Percentiles rank a stretch among this genome's conserved stretches.
Evolutionary conservation across 2,797 vertebrate species (phyloP).

Genomic region (Serranus cabrilla): DNA sequence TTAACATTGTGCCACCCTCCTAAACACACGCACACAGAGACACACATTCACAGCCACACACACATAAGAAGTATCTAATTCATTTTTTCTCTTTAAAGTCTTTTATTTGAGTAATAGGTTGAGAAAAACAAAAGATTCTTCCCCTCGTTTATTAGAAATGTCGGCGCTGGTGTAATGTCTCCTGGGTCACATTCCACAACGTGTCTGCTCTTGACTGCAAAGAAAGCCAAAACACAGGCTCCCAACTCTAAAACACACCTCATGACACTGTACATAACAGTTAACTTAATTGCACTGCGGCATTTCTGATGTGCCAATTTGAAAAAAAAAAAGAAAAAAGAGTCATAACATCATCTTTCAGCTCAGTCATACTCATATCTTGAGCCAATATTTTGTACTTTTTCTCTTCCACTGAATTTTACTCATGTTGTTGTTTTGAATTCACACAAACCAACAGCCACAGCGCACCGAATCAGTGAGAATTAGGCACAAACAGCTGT

Average conservation of each 20-base stretch:
- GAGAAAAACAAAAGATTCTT: slow-evolving; percentile 27
- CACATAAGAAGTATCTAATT: not conserved
- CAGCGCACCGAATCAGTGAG: slow-evolving; percentile 53
- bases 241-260: slow-evolving; percentile 55
- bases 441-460: slow-evolving; percentile 25
- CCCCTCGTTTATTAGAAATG: slow-evolving; percentile 33
- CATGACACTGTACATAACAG: slow-evolving; percentile 12
- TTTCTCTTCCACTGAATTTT: not conserved
- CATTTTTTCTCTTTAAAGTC: slow-evolving; percentile 13
- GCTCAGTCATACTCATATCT: not conserved
- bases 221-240: slow-evolving; percentile 46
- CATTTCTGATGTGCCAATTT: not conserved
- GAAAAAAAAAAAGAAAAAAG: not conserved
- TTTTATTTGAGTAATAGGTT: slow-evolving; percentile 32
- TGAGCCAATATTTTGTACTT: not conserved
- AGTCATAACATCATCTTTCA: not conserved
- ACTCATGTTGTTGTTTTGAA: slow-evolving; percentile 30
- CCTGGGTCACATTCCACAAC: slow-evolving; percentile 78
- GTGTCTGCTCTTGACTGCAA: slow-evolving; percentile 77
- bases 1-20: slow-evolving; percentile 6
- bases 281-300: not conserved
- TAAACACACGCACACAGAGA: not conserved
- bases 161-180: slow-evolving; percentile 40
- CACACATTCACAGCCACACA: not conserved
- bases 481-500: slow-evolving; percentile 77